Percentiles rank a stretch among this genome's conserved stretches.
These are phyloP conservation scores for Euborellia annulipes DNA, from an alignment of 1,140 invertebrate species.

Conservation along the genomic window DNA sequence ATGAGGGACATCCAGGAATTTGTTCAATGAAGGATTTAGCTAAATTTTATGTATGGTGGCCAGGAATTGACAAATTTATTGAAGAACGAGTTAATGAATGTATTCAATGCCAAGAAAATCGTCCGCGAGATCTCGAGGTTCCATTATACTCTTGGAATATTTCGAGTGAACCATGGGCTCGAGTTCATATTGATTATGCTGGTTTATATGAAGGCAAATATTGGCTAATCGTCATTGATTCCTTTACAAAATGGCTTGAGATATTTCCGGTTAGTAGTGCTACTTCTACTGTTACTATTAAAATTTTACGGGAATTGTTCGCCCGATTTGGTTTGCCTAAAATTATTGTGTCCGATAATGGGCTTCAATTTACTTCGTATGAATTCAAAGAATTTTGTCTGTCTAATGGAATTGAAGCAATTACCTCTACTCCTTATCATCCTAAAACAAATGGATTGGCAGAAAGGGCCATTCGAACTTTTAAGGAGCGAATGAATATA, in stretches of 20 bases:
- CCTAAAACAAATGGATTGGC: no score
- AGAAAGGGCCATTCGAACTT: no score
- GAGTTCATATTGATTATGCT: conserved; percentile 16
- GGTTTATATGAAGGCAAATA: conserved; percentile 10
- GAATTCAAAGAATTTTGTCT: conserved; percentile 21
- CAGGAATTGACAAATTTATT: conserved; percentile 28
- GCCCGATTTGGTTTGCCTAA: conserved; percentile 21
- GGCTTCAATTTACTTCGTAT: conserved; percentile 22
- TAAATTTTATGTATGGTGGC: conserved; percentile 32
- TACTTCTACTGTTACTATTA: conserved; percentile 13
- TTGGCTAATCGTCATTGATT: conserved; percentile 16
- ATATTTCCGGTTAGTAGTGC: conserved; percentile 7
- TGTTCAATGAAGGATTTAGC: conserved; percentile 35
- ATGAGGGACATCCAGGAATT: conserved; percentile 31
- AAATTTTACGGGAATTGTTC: conserved; percentile 19
- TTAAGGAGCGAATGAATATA: no score
- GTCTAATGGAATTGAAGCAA: not conserved
- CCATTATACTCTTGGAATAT: conserved; percentile 19
- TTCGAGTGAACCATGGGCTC: conserved; percentile 14
- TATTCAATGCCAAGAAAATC: conserved; percentile 7
- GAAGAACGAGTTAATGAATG: conserved; percentile 23
- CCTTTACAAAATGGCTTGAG: conserved; percentile 17
- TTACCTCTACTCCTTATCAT: not conserved
- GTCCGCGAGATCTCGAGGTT: conserved; percentile 13
- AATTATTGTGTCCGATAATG: conserved; percentile 24